Conservation (phyloP, 2,113 vertebrate genomes). For the Ailurus styani region DNA sequence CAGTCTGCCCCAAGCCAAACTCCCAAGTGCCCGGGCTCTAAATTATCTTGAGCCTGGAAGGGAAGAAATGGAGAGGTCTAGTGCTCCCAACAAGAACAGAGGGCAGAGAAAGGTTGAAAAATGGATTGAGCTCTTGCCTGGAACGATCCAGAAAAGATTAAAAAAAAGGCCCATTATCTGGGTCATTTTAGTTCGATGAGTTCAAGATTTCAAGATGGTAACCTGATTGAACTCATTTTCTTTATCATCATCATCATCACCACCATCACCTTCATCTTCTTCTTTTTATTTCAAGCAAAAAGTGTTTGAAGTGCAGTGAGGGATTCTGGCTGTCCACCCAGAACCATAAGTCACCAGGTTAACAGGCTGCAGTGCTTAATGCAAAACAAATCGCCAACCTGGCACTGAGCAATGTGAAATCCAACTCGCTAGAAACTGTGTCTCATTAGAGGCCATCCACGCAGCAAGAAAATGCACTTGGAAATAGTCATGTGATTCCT, state of each 20-base stretch:
- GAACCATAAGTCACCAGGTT: slow-evolving; percentile 48
- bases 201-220: slow-evolving; percentile 42
- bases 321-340: slow-evolving; percentile 18
- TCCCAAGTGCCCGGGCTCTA: not conserved
- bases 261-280: not conserved
- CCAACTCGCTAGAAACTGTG: slow-evolving; percentile 58
- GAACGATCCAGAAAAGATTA: slow-evolving; percentile 23
- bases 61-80: not conserved
- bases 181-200: not conserved
- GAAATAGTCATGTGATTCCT: slow-evolving; percentile 47
- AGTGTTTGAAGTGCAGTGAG: slow-evolving; percentile 12
- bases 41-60: slow-evolving; percentile 8
- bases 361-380: slow-evolving; percentile 69
- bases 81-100: not conserved
- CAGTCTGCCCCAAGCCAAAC: not conserved
- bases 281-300: slow-evolving; percentile 29
- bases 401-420: slow-evolving; percentile 70
- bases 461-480: slow-evolving; percentile 67
- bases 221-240: not conserved
- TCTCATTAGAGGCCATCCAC: slow-evolving; percentile 69
- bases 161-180: slow-evolving; percentile 15
- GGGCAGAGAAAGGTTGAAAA: slow-evolving; percentile 22
- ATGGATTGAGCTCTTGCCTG: not conserved
- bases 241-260: not conserved
- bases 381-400: slow-evolving; percentile 64